Evolutionary conservation across 2,888 invertebrate genomes (phyloP), one percentile per base, ranked within the genome.

Genomic region (Andrena haemorrhoa): DNA sequence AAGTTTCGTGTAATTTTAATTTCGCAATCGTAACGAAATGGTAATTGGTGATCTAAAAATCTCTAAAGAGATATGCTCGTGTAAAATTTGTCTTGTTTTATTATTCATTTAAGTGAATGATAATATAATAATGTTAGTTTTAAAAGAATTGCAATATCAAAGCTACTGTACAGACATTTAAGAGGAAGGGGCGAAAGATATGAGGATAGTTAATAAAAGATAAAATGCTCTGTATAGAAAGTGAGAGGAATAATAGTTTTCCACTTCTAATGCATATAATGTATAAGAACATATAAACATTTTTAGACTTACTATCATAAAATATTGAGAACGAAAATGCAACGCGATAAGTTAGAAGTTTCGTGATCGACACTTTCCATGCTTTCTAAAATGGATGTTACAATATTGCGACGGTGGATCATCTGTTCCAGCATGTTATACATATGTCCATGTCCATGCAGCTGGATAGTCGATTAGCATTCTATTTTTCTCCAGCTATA

Each of bases 341-440:
- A 69, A 23, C 33, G n/a, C 41, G 41, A 29, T 64, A 56, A 64
- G 49, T 64, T 35, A 35, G 35, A 10, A 35, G 10, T 41, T 5
- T 92, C 92, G 20, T 92, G 92, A 83, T 94, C 93, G 1, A 92
- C 88, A 0, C 92, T 91, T 26, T 92, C 93, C 70, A 93, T 89
- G 63, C 91, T 91, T 12, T 93, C 93, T 6, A 94, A 82, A 47
- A 94, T 91, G 0, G 92, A 90, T 2, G 87, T 87, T 7, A 95
- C 86, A 8, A 93, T 90, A 35, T 91, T 91, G 61, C 92, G 92
- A 6, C 94, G 90, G 1, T 92, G 79, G 4, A 92, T 86, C 79
- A 94, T 91, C 87, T 94, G 91, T 75, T 94, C 94, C 5, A 95
- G 85, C 94, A 95, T 94, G 10, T 92, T 92, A 69, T 94, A 41